Evolutionary conservation across 2,113 vertebrate species (phyloP).

Genomic region (Centropus bengalensis): DNA sequence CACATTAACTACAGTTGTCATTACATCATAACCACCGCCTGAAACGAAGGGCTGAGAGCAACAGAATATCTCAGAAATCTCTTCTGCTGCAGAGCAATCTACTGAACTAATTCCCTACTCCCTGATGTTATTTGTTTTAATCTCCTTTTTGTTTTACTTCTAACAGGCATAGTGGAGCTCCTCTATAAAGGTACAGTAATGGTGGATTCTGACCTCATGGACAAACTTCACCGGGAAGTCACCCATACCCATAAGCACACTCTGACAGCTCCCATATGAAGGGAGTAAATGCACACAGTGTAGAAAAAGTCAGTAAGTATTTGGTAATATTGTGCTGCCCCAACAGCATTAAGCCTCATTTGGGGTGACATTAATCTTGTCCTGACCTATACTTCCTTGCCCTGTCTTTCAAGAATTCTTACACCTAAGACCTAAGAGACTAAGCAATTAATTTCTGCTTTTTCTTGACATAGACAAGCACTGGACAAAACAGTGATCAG

Average conservation of each 20-base stretch:
- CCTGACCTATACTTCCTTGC: background rate
- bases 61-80: background rate
- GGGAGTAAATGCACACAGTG: background rate
- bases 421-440: background rate
- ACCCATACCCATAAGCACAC: background rate
- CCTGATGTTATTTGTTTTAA: background rate
- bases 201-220: fast-evolving
- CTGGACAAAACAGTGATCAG: background rate
- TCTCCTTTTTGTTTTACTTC: background rate
- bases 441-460: background rate
- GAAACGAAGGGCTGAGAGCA: background rate
- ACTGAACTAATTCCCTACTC: background rate
- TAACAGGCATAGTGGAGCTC: background rate
- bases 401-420: background rate
- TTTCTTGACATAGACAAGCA: background rate
- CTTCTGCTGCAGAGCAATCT: background rate
- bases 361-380: background rate
- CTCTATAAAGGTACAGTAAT: background rate
- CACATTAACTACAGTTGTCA: background rate
- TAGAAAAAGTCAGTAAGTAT: background rate
- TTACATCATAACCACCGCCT: background rate
- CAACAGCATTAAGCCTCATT: background rate
- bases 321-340: background rate
- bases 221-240: background rate
- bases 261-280: background rate